Evolutionary conservation across 2,888 invertebrate genomes (phyloP).

Genomic region (Holacanthella duospinosa): DNA sequence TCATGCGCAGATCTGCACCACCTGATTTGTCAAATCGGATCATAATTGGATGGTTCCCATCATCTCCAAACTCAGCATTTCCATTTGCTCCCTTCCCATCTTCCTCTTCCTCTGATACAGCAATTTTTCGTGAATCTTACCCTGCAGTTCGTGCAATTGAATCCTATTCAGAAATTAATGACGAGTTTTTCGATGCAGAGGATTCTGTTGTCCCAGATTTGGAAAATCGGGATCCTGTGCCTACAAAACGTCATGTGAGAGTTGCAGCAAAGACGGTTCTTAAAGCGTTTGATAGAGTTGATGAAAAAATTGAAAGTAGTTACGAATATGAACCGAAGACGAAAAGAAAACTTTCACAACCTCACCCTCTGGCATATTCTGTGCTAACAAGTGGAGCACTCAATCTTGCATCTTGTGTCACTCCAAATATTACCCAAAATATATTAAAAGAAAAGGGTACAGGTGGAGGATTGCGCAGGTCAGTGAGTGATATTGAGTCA

Average conservation of each 20-base stretch:
- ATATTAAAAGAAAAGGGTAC: conserved; percentile 8
- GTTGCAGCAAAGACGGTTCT: not conserved
- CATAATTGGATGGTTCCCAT: no score
- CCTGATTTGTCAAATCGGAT: no score
- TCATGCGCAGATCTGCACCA: no score
- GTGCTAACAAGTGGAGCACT: not conserved
- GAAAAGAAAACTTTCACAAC: not conserved
- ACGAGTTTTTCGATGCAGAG: not conserved
- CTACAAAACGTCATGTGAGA: conserved; percentile 6
- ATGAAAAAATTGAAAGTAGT: no score
- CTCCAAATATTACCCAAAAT: not conserved
- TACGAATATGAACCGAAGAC: not conserved
- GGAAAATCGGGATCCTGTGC: conserved; percentile 6
- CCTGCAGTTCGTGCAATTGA: no score
- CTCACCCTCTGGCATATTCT: not conserved
- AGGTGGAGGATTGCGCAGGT: conserved; percentile 6
- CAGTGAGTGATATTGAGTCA: conserved; percentile 21
- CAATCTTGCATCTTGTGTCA: not conserved
- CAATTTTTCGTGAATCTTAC: no score
- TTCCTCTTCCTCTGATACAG: no score
- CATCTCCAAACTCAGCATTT: no score
- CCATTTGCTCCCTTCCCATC: no score
- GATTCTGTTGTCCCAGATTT: conserved; percentile 1
- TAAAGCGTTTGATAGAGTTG: not conserved
- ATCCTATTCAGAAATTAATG: not conserved